Evolutionary conservation across 2,888 invertebrate species (phyloP).

Genomic region (Mimachlamys varia): DNA sequence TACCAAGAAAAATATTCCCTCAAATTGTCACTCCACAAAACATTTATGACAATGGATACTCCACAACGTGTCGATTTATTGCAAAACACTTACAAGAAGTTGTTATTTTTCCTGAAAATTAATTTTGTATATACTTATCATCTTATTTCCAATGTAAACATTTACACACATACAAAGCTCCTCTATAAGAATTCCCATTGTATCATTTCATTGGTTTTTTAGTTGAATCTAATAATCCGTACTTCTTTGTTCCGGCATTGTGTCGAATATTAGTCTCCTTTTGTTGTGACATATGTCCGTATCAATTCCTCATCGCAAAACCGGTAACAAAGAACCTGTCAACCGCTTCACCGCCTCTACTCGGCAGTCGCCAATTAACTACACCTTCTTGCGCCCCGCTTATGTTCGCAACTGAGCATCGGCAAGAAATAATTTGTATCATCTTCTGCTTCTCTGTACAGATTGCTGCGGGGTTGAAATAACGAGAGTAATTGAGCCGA

Average conservation of each 20-base stretch:
- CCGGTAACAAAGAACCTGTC: slow-evolving; percentile 12
- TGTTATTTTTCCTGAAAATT: too few relatives aligned
- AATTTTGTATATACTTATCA: too few relatives aligned
- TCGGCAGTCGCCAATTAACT: not conserved
- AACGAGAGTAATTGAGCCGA: slow-evolving; percentile 26
- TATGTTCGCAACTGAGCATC: slow-evolving; percentile 18
- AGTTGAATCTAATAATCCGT: not conserved
- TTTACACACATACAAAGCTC: not conserved
- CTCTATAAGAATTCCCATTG: not conserved
- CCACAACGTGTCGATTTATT: too few relatives aligned
- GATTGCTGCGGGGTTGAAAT: not conserved
- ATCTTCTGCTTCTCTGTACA: not conserved
- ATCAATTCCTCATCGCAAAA: slow-evolving; percentile 13
- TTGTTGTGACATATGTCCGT: slow-evolving; percentile 32
- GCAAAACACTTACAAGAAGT: too few relatives aligned
- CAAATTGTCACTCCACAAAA: too few relatives aligned
- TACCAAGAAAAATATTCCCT: too few relatives aligned
- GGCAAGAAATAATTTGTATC: not conserved
- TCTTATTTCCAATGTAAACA: too few relatives aligned
- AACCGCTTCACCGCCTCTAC: slow-evolving; percentile 17
- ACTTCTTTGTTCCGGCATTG: slow-evolving; percentile 19
- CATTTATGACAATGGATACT: too few relatives aligned
- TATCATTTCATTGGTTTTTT: not conserved
- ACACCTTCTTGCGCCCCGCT: not conserved
- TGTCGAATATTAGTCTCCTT: slow-evolving; percentile 24